A percentile compares a stretch with the other conserved stretches of the same genome.
Evolutionary conservation across 2,113 vertebrate genomes (phyloP).

Genomic region (Pachyramphus minor): DNA sequence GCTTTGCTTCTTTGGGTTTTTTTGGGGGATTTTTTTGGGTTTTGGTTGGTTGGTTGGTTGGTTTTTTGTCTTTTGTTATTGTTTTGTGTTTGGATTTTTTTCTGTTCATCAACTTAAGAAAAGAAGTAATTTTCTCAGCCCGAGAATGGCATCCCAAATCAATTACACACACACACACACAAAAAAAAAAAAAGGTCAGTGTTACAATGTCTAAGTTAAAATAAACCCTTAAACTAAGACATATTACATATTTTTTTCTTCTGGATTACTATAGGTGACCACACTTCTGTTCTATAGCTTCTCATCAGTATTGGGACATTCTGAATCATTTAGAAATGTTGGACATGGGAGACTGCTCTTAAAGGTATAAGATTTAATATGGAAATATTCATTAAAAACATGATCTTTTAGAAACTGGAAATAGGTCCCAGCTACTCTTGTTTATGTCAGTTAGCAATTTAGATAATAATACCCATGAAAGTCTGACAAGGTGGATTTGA

Average conservation of each 20-base stretch:
- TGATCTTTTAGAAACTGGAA: background rate
- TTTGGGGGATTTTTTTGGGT: too few relatives aligned
- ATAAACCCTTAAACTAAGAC: background rate
- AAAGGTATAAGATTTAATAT: background rate
- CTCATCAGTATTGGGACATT: background rate
- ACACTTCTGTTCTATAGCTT: background rate
- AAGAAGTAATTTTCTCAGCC: background rate
- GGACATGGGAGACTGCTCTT: background rate
- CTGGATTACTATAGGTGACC: background rate
- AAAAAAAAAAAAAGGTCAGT: background rate
- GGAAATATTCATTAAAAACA: background rate
- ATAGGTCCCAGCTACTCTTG: background rate
- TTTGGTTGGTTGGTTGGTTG: too few relatives aligned
- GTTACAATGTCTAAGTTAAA: background rate
- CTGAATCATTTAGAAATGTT: background rate
- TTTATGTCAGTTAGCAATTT: background rate
- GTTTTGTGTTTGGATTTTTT: background rate
- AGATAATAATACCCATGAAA: background rate
- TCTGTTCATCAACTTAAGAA: background rate
- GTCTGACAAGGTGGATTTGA: background rate
- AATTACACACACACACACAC: accelerated
- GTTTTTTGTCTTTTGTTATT: background rate
- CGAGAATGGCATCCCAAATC: background rate
- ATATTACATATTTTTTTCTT: background rate
- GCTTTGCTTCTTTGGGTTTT: background rate